Evolutionary conservation across 2,113 vertebrate genomes (phyloP).

Genomic region (Chloroceryle aenea): DNA sequence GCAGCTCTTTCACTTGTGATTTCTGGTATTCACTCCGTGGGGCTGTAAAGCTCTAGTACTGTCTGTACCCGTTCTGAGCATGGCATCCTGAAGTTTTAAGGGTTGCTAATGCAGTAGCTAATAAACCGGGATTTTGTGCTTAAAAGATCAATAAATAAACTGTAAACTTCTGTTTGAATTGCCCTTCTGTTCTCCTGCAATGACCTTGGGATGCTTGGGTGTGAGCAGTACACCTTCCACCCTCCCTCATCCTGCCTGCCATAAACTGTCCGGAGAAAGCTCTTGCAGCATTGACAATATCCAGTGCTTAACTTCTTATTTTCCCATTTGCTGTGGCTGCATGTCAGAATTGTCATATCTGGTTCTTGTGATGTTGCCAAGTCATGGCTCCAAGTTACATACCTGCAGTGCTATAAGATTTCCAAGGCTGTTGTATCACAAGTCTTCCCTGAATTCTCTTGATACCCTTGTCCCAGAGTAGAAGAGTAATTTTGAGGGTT

Average conservation of each 20-base stretch:
- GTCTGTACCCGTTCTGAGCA: background rate
- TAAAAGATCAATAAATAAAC: background rate
- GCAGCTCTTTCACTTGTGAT: background rate
- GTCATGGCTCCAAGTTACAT: background rate
- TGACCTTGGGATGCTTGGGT: background rate
- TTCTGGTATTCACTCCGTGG: rapidly evolving
- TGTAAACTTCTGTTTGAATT: background rate
- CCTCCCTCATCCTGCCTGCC: background rate
- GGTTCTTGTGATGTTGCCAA: background rate
- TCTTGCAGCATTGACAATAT: background rate
- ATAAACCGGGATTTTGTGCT: background rate
- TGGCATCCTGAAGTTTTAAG: background rate
- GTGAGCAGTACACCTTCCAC: background rate
- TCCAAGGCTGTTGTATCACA: background rate
- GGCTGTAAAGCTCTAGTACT: background rate
- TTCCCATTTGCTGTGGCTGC: background rate
- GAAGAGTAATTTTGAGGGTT: background rate
- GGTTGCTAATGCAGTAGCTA: background rate
- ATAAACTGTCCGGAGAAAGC: background rate
- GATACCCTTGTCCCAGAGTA: background rate
- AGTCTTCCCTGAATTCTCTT: background rate
- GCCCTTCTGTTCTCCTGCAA: background rate
- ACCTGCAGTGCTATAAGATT: background rate
- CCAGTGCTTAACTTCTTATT: rapidly evolving
- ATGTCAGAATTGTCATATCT: background rate